phyloP scores from a whole-genome alignment of 2,113 vertebrate species.

The Chinchilla lanigera region DNA sequence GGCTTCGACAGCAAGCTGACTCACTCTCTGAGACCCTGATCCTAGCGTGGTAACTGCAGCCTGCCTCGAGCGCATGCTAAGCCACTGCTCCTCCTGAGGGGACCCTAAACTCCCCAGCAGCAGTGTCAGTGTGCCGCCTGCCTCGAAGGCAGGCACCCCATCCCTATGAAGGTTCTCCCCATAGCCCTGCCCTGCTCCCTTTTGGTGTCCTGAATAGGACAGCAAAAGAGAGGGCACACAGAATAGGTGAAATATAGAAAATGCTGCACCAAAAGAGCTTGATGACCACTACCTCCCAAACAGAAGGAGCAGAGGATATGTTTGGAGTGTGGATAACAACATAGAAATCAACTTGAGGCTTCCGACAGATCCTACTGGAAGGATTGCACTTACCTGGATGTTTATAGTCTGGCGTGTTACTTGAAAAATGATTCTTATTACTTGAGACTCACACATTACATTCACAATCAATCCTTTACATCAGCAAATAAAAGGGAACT shows the following conservation, averaged over 20 bases:
- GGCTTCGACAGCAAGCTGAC: too few species aligned
- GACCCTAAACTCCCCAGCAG: neutral
- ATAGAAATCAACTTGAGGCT: neutral
- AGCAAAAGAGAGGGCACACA: neutral
- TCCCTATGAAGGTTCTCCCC: neutral
- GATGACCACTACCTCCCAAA: neutral
- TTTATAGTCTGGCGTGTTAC: slow-evolving; percentile 39
- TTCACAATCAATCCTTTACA: slow-evolving; percentile 50
- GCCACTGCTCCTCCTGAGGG: neutral
- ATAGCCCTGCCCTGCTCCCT: neutral
- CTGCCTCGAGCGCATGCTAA: too few species aligned
- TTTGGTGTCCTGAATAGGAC: neutral
- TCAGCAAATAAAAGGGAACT: slow-evolving; percentile 75
- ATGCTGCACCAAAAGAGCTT: neutral
- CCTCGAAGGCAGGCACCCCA: neutral
- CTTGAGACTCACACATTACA: slow-evolving; percentile 46
- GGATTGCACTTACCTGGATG: neutral
- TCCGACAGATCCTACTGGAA: neutral
- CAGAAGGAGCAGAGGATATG: neutral
- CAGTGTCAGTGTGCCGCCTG: neutral
- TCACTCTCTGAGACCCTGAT: neutral
- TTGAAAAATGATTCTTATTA: slow-evolving; percentile 43
- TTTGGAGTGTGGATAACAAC: neutral
- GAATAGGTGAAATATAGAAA: neutral
- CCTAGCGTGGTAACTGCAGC: neutral